Conservation (phyloP, 2,113 vertebrate genomes). For the Tachysurus vachellii region DNA sequence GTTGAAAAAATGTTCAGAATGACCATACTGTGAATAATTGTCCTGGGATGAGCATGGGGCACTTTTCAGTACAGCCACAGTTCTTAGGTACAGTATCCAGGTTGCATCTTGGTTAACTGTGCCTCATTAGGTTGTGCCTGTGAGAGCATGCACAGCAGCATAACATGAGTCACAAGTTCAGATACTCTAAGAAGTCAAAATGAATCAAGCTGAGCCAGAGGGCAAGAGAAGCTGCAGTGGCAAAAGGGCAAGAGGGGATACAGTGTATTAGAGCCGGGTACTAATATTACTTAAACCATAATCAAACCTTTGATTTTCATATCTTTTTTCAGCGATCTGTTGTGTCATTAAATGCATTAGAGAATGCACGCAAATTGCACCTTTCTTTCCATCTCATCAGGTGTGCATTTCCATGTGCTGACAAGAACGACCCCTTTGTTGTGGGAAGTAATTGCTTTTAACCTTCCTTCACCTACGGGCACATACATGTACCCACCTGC, state of each 20-base stretch:
- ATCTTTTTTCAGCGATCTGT: not conserved
- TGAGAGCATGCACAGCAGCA: not conserved
- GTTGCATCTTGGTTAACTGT: not conserved
- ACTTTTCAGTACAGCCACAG: not conserved
- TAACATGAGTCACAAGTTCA: not conserved
- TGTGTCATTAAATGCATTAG: not conserved
- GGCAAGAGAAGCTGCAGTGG: not conserved
- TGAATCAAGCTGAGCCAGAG: not conserved
- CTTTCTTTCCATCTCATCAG: not conserved
- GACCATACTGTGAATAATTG: not conserved
- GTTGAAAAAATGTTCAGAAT: not conserved
- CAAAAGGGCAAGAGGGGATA: no score
- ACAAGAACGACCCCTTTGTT: conserved; percentile 39
- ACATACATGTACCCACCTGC: conserved; percentile 64
- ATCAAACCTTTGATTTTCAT: not conserved
- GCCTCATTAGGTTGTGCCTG: not conserved
- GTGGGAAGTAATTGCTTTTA: conserved; percentile 43
- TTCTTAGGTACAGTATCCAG: not conserved
- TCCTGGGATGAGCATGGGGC: not conserved
- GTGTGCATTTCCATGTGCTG: conserved; percentile 9
- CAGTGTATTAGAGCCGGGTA: not conserved
- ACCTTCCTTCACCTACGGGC: conserved; percentile 28
- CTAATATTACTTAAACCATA: not conserved
- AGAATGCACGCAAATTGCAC: not conserved
- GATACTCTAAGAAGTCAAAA: not conserved